Evolutionary conservation across 2,113 vertebrate genomes (phyloP), one percentile per base, ranked within the genome.

Genomic region (Tympanuchus pallidicinctus): DNA sequence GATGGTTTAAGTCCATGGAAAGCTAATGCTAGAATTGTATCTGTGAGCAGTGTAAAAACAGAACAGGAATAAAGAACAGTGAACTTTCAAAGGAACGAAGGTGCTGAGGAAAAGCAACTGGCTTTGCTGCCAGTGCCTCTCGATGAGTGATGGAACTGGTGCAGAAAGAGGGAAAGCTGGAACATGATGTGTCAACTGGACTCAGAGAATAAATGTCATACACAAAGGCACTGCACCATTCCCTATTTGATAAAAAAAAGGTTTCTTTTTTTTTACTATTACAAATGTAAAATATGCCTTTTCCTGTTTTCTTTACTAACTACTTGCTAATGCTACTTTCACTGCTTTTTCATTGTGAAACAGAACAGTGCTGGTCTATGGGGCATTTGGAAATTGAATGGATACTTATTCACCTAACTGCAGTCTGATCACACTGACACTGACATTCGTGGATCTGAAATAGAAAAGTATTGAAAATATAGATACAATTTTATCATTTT

Each of bases 221-320:
- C 89, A 8, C 16, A 86, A 71, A 91, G 63, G 67, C 32, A 67
- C 38, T 67, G 80, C 67, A 43, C n/a, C 11, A 56, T 75, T 80
- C 27, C 47, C 57, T 89, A 48, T 63, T 75, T 77, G 2, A 36
- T 22, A 8, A 6, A 14, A 36, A 36, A 32, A 89, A 87, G 38
- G 38, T 10, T 38, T 38, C 38, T 54, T 56, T 13, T 80, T 80
- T 86, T 40, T 34, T 63, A 78, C 42, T 20, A 67, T 52, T 89
- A 90, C 60, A 79, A 64, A 59, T 61, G 43, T 63, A 94, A 93
- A 95, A 83, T 65, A 43, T 30, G 34, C 40, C 18, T 90, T 72
- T 86, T 63, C 54, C 86, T n/a, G 61, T 81, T n/a, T 73, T 78
- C 52, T 86, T 72, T 78, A 48, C n/a, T 81, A 24, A 77, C 32